phyloP scores from a whole-genome alignment of 2,113 vertebrate genomes.

The Sula dactylatra region DNA sequence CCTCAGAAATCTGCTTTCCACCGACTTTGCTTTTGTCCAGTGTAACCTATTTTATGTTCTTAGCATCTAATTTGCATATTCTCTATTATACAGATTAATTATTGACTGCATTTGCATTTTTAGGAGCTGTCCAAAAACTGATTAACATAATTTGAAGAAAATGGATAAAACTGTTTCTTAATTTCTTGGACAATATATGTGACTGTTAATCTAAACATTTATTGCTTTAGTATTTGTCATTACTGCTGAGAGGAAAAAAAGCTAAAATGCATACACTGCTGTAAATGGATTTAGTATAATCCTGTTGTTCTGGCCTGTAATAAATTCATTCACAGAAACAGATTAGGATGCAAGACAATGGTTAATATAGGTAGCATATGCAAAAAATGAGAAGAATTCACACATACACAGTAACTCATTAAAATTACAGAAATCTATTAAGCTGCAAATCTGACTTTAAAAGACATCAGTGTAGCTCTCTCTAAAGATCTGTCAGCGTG shows the following conservation, averaged over 20 bases:
- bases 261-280: not conserved
- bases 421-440: not conserved
- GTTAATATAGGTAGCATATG: not conserved
- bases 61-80: not conserved
- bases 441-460: not conserved
- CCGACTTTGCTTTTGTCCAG: not conserved
- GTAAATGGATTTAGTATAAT: conserved; percentile 15
- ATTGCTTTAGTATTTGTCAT: not conserved
- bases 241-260: not conserved
- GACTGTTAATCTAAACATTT: not conserved
- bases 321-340: not conserved
- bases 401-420: not conserved
- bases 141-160: not conserved
- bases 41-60: not conserved
- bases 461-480: not conserved
- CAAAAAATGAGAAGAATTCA: not conserved
- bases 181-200: not conserved
- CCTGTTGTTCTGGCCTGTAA: not conserved
- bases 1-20: not conserved
- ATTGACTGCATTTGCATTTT: not conserved
- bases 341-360: not conserved
- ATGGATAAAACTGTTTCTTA: not conserved
- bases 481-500: not conserved
- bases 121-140: not conserved
- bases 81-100: not conserved